Percentiles rank a stretch among this genome's conserved stretches.
Evolutionary conservation across 2,888 invertebrate genomes (phyloP).

Genomic region (Pristionchus entomophagus): DNA sequence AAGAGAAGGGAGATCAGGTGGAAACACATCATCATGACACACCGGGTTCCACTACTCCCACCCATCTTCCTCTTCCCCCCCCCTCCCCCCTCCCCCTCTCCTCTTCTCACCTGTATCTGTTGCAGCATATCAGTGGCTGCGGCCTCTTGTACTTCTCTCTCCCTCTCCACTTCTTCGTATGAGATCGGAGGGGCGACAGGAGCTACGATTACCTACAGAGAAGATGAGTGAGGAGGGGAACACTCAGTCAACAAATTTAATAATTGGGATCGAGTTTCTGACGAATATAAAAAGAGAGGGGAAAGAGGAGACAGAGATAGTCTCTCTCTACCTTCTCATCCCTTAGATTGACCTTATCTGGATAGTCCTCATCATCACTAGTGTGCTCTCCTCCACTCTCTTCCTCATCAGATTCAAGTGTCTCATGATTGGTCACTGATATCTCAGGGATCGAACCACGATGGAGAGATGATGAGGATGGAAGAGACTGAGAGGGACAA

Average conservation of each 20-base stretch:
- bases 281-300: not conserved
- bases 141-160: conserved; percentile 66
- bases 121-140: conserved; percentile 68
- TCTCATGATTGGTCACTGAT: conserved; percentile 58
- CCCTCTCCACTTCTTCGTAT: conserved; percentile 67
- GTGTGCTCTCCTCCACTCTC: conserved; percentile 64
- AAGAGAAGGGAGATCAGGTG: not conserved
- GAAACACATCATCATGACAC: no score
- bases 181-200: conserved; percentile 69
- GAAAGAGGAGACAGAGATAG: not conserved
- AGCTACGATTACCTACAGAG: conserved; percentile 66
- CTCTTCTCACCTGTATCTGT: conserved; percentile 53
- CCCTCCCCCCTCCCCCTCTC: no score
- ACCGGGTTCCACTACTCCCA: no score
- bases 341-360: conserved; percentile 60
- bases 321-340: no score
- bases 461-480: not conserved
- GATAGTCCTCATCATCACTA: conserved; percentile 75
- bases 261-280: not conserved
- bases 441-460: conserved; percentile 56
- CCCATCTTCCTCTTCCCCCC: no score
- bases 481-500: not conserved
- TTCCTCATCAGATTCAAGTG: conserved; percentile 51
- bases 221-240: not conserved
- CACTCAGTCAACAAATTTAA: not conserved